These are phyloP conservation scores for Hanleya hanleyi DNA, from an alignment of 2,888 invertebrate species.

Conservation along the genomic window DNA sequence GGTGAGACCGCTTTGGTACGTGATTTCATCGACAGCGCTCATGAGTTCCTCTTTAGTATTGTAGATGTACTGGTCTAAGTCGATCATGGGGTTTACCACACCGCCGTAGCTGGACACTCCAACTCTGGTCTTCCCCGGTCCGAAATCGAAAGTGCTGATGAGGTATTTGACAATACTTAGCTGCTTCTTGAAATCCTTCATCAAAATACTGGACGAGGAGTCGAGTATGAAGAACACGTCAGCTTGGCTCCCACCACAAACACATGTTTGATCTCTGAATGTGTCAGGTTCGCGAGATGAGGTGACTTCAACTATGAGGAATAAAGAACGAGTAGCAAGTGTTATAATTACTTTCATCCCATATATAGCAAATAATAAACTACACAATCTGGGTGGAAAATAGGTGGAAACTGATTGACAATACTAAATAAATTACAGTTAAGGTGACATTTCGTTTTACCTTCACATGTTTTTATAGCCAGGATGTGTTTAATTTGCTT, in stretches of 20 bases:
- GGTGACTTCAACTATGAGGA: too few relatives aligned
- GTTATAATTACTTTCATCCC: not conserved
- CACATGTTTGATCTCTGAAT: not conserved
- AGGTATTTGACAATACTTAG: constrained; percentile 55
- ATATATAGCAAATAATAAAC: too few relatives aligned
- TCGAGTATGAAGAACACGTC: constrained; percentile 56
- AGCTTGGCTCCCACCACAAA: constrained; percentile 46
- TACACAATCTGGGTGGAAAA: too few relatives aligned
- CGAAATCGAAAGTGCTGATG: constrained; percentile 54
- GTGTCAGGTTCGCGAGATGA: too few relatives aligned
- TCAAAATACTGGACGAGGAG: constrained; percentile 62
- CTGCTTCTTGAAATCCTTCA: constrained; percentile 57
- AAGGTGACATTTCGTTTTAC: too few relatives aligned
- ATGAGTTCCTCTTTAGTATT: constrained; percentile 36
- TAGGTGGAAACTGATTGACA: too few relatives aligned
- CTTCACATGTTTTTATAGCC: constrained; percentile 51
- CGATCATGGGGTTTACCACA: constrained; percentile 41
- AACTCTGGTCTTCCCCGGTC: constrained; percentile 49
- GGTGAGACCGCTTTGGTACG: constrained; percentile 38
- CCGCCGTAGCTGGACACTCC: constrained; percentile 58
- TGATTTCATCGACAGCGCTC: constrained; percentile 26
- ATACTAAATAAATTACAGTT: too few relatives aligned
- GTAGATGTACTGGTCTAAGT: constrained; percentile 36
- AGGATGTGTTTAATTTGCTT: constrained; percentile 43
- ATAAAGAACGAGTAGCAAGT: not conserved